Percentiles rank a stretch among this genome's conserved stretches.
phyloP scores from a whole-genome alignment of 2,888 invertebrate species.

The Drosophila pegasa region DNA sequence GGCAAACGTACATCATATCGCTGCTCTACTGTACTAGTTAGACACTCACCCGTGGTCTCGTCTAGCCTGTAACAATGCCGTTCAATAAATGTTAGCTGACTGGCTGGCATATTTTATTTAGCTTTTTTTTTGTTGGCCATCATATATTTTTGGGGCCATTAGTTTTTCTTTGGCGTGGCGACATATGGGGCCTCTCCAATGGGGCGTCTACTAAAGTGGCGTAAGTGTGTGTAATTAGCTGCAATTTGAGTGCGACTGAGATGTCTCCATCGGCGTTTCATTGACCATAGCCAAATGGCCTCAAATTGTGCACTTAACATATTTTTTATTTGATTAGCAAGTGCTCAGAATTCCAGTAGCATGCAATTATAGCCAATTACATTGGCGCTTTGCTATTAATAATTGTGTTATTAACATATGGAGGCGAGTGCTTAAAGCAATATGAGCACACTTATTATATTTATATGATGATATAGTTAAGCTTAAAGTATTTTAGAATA shows the following conservation, averaged over 20 bases:
- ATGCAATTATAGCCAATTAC: conserved; percentile 46
- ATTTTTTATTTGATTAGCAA: conserved; percentile 48
- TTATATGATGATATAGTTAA: neutral
- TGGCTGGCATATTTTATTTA: conserved; percentile 1
- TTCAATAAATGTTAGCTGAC: conserved; percentile 12
- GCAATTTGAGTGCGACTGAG: conserved; percentile 63
- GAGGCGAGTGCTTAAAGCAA: conserved; percentile 6
- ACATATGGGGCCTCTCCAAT: conserved; percentile 59
- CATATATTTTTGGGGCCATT: conserved; percentile 45
- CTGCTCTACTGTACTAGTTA: conserved; percentile 29
- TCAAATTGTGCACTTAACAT: conserved; percentile 59
- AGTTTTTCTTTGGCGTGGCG: conserved; percentile 41
- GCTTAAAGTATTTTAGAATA: neutral
- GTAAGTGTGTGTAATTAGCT: conserved; percentile 61
- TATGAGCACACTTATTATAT: neutral
- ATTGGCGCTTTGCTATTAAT: conserved; percentile 17
- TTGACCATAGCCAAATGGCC: conserved; percentile 57
- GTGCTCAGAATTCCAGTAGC: conserved; percentile 44
- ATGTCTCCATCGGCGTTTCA: conserved; percentile 62
- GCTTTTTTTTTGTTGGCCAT: conserved; percentile 32
- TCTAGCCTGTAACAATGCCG: conserved; percentile 27
- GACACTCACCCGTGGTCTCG: conserved; percentile 12
- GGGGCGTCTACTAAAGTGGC: conserved; percentile 59
- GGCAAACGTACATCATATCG: conserved; percentile 38
- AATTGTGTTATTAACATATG: conserved; percentile 51